Evolutionary conservation across 2,113 vertebrate genomes (phyloP).

Genomic region (Sitta europaea): DNA sequence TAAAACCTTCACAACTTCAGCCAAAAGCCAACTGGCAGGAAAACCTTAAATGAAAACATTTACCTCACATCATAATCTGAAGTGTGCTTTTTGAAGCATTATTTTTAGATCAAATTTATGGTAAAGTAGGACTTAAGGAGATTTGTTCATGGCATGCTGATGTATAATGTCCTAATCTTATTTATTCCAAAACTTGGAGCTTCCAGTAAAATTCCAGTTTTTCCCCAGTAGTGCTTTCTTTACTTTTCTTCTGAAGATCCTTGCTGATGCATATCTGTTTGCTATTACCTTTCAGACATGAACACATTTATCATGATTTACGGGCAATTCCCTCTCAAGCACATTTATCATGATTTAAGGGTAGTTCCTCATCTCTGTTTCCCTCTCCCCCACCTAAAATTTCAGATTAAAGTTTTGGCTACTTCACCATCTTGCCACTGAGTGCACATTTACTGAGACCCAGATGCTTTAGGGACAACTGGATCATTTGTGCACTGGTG

Average conservation of each 20-base stretch:
- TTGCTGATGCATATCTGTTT: neutral
- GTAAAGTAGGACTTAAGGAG: neutral
- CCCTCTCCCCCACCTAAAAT: neutral
- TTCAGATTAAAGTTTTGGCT: neutral
- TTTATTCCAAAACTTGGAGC: neutral
- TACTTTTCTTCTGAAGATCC: neutral
- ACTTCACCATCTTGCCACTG: neutral
- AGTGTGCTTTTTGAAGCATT: neutral
- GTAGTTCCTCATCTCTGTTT: neutral
- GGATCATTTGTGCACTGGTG: neutral
- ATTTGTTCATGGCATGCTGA: neutral
- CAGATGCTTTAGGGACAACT: neutral
- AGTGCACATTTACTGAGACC: neutral
- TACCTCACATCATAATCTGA: neutral
- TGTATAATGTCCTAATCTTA: neutral
- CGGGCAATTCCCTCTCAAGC: rapidly evolving
- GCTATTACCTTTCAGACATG: neutral
- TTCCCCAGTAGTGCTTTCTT: neutral
- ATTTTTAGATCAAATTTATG: neutral
- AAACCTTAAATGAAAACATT: neutral
- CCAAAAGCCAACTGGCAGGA: neutral
- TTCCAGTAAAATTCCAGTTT: neutral
- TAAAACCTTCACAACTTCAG: neutral
- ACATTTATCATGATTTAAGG: neutral
- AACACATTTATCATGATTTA: neutral